Evolutionary conservation across 30 jellyfish, hydroid and myxozoan genomes (phyloP), one percentile per base, ranked within the genome.

Genomic region (Mastigias papua): DNA sequence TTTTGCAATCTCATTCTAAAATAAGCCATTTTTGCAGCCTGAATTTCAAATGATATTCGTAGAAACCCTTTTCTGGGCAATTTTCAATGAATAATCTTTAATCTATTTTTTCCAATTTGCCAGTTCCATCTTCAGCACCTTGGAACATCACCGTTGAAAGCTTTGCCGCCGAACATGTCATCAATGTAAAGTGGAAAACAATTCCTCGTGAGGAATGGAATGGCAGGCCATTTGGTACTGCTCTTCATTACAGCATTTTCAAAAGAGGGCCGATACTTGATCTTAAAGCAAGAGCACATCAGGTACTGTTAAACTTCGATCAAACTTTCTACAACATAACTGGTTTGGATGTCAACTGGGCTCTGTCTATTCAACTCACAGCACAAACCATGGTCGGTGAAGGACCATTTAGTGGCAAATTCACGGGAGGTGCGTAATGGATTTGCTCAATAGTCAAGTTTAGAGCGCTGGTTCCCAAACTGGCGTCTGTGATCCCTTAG

Each of bases 351-450:
- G 73, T 75, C 10, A 75, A 75, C 76, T 7, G 49, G 48, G 86
- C 71, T 13, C 48, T 75, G 5, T 75, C 86, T 21, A 8, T 49
- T n/a, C 48, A 75, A 0, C n/a, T 75, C n/a, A 21, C 22, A 5
- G 76, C 60, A 0, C 32, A 10, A n/a, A 75, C 86, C 31, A 1
- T n/a, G 34, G 49, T 13, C 19, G 86, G 86, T 5, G 58, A 29
- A 23, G 86, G 86, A 25, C 49, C 62, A 2, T 19, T 46, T 5
- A 85, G 94, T 64, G 8, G 82, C 6, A 62, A 60, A 7, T 48
- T 22, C 34, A 30, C 35, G n/a, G 87, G 82, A 35, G 88, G 94
- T 85, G 25, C 25, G 88, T 85, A 13, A 25, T 13, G 17, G n/a
- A n/a, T 26, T 3, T 19, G 32, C 17, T 26, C n/a, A 2, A 0